Evolutionary conservation across 2,113 vertebrate genomes (phyloP).

Genomic region (Mastomys natalensis): DNA sequence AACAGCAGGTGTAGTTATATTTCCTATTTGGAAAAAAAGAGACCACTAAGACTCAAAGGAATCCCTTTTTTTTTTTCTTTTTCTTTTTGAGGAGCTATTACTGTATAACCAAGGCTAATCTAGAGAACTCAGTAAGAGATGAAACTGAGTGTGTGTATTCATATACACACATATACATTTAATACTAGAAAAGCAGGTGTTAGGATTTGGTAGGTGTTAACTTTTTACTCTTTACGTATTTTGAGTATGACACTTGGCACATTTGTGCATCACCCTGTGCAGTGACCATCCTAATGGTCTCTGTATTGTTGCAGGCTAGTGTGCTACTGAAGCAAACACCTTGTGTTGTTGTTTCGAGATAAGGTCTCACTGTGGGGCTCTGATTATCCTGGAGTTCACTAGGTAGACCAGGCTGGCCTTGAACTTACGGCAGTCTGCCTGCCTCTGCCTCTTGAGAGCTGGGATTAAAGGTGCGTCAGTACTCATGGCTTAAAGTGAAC

Average conservation of each 20-base stretch:
- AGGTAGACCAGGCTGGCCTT: neutral
- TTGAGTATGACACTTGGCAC: neutral
- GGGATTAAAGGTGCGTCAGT: neutral
- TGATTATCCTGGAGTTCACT: neutral
- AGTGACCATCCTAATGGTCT: neutral
- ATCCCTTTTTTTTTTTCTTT: neutral
- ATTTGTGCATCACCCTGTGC: neutral
- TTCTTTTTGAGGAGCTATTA: neutral
- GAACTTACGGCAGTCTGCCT: neutral
- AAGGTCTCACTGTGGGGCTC: neutral
- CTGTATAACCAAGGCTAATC: neutral
- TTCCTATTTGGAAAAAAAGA: slow-evolving; percentile 33
- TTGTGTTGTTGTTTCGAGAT: neutral
- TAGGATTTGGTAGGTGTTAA: neutral
- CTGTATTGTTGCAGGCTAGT: neutral
- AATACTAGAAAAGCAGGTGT: neutral
- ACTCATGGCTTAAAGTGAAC: neutral
- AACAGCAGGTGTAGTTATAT: neutral
- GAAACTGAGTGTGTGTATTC: neutral
- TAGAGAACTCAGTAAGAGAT: neutral
- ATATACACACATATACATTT: neutral
- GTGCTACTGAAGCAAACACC: neutral
- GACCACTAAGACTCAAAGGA: neutral
- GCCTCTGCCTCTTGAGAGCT: neutral
- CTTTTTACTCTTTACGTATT: neutral